Percentiles rank a stretch among this genome's conserved stretches.
Evolutionary conservation across 64 coral and sea anemone species (phyloP).

Genomic region (Catalaphyllia jardinei): DNA sequence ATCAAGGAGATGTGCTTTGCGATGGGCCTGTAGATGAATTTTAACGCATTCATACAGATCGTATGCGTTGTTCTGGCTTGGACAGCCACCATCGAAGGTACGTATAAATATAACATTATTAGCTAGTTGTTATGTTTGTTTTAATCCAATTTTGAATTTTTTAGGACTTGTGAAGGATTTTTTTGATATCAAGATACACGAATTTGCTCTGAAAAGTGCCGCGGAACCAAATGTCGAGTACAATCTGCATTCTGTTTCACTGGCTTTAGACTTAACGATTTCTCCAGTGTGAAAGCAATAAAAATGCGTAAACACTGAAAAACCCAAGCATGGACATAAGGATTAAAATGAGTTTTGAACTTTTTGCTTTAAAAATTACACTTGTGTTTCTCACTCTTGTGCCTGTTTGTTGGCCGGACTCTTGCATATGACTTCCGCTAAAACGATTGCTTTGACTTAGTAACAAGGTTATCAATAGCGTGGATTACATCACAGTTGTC

Average conservation of each 20-base stretch:
- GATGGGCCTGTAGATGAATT: neutral
- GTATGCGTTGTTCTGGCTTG: neutral
- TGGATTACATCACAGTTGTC: too few species aligned
- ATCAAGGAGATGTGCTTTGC: neutral
- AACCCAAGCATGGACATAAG: neutral
- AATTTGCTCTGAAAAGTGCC: neutral
- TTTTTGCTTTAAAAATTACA: too few species aligned
- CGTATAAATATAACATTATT: neutral
- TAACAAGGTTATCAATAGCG: too few species aligned
- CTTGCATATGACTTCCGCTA: too few species aligned
- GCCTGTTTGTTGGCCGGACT: too few species aligned
- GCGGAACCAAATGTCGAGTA: neutral
- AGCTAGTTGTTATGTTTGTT: neutral
- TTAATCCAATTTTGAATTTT: neutral
- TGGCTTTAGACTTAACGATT: neutral
- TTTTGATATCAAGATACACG: too few species aligned
- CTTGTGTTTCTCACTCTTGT: too few species aligned
- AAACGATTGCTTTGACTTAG: too few species aligned
- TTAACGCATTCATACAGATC: neutral
- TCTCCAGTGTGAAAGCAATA: neutral
- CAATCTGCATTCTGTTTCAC: neutral
- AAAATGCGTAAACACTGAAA: neutral
- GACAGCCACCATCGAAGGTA: neutral
- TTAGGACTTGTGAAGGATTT: neutral
- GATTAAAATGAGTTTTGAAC: neutral